These are phyloP conservation scores for Drosophila stalkeri DNA, from an alignment of 2,888 invertebrate genomes.

Conservation along the genomic window DNA sequence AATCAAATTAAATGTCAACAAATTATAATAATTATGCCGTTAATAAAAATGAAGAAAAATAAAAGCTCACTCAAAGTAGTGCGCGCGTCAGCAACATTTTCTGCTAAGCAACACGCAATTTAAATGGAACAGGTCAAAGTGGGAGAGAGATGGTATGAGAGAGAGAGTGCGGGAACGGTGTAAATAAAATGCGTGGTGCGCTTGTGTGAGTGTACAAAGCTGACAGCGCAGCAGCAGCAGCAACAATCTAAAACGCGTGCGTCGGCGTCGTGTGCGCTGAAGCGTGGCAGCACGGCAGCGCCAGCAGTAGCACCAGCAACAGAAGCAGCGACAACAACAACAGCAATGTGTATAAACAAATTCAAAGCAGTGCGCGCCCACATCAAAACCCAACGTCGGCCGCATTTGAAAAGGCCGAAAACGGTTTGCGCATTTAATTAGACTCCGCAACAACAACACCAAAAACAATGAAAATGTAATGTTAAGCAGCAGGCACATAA, in stretches of 20 bases:
- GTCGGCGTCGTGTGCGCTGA: conserved; percentile 70
- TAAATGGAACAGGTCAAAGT: conserved; percentile 51
- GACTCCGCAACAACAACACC: conserved; percentile 44
- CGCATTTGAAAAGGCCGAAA: conserved; percentile 63
- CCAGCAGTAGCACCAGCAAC: conserved; percentile 21
- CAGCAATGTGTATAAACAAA: conserved; percentile 70
- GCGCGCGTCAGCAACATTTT: conserved; percentile 54
- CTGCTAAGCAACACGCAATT: conserved; percentile 41
- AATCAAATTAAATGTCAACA: conserved; percentile 81
- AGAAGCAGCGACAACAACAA: conserved; percentile 30
- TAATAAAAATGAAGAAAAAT: conserved; percentile 26
- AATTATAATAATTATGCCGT: conserved; percentile 76
- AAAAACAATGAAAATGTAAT: conserved; percentile 31
- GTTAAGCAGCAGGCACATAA: conserved; percentile 59
- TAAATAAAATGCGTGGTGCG: conserved; percentile 49
- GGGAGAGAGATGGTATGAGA: conserved; percentile 2
- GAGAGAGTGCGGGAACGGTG: neutral
- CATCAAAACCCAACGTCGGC: conserved; percentile 61
- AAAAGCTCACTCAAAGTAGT: conserved; percentile 30
- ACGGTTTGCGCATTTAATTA: conserved; percentile 76
- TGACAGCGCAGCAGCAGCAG: conserved; percentile 51
- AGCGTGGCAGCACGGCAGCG: conserved; percentile 59
- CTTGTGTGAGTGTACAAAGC: conserved; percentile 45
- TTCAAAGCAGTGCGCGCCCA: conserved; percentile 72
- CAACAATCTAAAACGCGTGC: conserved; percentile 53